Conservation (phyloP, 2,113 vertebrate genomes). For the Verasper variegatus region DNA sequence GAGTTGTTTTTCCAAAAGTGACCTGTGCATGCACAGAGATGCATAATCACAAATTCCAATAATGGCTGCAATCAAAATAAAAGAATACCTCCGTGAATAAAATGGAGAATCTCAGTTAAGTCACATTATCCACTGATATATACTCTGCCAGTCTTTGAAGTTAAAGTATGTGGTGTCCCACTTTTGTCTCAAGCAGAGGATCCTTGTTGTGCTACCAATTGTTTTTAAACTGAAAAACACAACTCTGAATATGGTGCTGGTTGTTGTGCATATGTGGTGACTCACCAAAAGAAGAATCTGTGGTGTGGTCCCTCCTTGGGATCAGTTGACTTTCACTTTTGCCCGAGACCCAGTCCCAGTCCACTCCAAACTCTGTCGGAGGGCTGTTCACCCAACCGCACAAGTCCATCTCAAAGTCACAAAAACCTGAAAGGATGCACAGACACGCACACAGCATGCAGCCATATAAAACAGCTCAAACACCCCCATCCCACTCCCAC, state of each 20-base stretch:
- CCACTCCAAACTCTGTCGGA: slow-evolving; percentile 44
- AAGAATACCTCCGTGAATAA: too few relatives aligned
- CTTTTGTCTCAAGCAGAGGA: too few relatives aligned
- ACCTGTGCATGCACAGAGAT: not conserved
- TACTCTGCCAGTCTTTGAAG: not conserved
- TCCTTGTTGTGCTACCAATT: not conserved
- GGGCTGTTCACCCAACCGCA: slow-evolving; percentile 81
- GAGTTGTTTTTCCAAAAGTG: not conserved
- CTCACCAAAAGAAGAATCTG: slow-evolving; percentile 74
- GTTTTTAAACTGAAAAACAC: not conserved
- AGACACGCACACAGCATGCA: not conserved
- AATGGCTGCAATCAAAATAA: too few relatives aligned
- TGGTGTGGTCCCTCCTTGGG: slow-evolving; percentile 74
- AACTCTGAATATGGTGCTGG: not conserved
- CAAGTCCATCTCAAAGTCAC: slow-evolving; percentile 84
- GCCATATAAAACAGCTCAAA: not conserved
- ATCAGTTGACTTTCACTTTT: accelerated
- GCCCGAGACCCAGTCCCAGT: slow-evolving; percentile 82
- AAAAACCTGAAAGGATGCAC: slow-evolving; percentile 71
- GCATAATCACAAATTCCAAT: too few relatives aligned
- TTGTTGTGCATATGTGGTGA: not conserved
- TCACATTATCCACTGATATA: not conserved
- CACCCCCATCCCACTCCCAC: not conserved
- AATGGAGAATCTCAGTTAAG: not conserved
- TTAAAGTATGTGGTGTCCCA: not conserved